Conservation (phyloP, 2,113 vertebrate species). For the Dromiciops gliroides region DNA sequence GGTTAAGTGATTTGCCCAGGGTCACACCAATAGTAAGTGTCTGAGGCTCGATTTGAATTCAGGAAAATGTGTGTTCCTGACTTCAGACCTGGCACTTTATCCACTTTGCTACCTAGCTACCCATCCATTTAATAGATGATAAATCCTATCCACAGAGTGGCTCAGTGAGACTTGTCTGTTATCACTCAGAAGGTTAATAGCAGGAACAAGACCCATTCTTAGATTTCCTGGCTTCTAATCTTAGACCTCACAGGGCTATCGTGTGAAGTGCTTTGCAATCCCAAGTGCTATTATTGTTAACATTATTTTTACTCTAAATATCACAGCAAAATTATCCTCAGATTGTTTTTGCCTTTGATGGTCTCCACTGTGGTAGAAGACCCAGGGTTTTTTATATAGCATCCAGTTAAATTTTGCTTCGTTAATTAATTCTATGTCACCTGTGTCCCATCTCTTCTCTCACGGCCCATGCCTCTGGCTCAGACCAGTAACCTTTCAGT, state of each 20-base stretch:
- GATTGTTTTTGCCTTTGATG: neutral
- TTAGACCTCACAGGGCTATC: neutral
- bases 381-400: neutral
- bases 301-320: neutral
- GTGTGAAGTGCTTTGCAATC: neutral
- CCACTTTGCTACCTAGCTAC: neutral
- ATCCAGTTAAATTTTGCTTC: neutral
- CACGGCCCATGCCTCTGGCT: no score
- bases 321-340: neutral
- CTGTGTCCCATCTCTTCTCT: neutral
- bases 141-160: neutral
- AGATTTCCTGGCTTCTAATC: neutral
- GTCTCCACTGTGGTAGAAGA: neutral
- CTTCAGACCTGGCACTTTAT: neutral
- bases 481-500: no score
- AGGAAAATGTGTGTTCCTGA: neutral
- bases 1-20: neutral
- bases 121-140: neutral
- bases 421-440: no score
- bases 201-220: neutral
- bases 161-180: neutral
- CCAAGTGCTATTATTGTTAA: neutral
- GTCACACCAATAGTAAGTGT: neutral
- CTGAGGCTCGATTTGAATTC: neutral
- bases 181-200: neutral